A percentile compares a stretch with the other conserved stretches of the same genome.
phyloP scores from a whole-genome alignment of 2,113 vertebrate species.

The Lasiurus borealis region DNA sequence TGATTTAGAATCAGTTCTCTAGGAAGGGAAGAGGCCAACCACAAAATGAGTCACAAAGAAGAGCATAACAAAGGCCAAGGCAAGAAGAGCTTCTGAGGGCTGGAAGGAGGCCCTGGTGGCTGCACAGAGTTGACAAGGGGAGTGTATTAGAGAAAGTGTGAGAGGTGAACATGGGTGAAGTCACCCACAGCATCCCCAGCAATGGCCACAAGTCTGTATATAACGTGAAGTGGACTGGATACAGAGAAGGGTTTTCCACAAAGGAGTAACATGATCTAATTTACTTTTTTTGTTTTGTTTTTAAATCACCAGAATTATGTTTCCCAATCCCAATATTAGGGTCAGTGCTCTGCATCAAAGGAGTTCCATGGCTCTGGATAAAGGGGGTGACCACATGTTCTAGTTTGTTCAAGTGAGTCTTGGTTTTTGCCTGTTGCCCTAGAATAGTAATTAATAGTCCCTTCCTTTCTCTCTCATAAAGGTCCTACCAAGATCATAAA shows the following conservation, averaged over 20 bases:
- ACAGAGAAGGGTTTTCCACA: background rate
- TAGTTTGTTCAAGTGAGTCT: background rate
- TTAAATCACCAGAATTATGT: background rate
- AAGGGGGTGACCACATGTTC: background rate
- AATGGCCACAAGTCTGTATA: background rate
- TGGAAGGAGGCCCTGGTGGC: background rate
- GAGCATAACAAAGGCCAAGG: background rate
- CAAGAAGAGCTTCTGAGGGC: too few species aligned
- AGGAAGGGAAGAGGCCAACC: background rate
- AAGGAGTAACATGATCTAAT: background rate
- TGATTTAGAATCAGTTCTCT: background rate
- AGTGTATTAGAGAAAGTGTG: background rate
- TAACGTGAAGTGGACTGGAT: background rate
- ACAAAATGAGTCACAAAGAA: background rate
- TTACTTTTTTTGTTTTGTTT: background rate
- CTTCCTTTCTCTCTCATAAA: background rate
- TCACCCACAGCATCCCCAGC: background rate
- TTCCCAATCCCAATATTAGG: background rate
- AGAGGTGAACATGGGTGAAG: background rate
- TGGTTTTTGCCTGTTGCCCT: background rate
- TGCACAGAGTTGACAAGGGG: rapidly evolving
- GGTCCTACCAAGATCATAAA: background rate
- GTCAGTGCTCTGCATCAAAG: background rate
- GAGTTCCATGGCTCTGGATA: background rate
- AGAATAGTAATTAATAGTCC: background rate